Conservation (phyloP, 2,888 invertebrate genomes). For the Nephrotoma guestfalica region DNA sequence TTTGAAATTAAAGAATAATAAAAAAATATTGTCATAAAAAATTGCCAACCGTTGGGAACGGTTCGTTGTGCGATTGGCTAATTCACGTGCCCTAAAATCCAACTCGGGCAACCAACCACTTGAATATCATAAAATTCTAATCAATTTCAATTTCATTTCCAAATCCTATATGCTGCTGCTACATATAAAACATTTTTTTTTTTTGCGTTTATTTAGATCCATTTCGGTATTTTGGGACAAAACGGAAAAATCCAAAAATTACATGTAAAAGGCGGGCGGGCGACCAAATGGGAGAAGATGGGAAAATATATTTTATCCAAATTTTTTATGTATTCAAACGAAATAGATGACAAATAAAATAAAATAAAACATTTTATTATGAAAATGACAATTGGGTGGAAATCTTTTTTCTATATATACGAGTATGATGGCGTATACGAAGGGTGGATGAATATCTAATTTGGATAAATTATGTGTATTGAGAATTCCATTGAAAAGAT, state of each 20-base stretch:
- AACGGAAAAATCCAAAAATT: background rate
- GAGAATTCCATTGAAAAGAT: background rate
- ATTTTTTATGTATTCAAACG: background rate
- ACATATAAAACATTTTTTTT: background rate
- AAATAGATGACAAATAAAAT: background rate
- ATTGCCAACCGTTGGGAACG: background rate
- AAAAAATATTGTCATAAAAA: background rate
- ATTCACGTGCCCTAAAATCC: background rate
- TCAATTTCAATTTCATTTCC: background rate
- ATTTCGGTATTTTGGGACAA: background rate
- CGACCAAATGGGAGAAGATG: background rate
- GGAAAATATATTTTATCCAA: background rate
- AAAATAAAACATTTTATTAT: background rate
- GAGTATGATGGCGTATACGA: background rate
- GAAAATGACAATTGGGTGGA: background rate
- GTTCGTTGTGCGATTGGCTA: background rate
- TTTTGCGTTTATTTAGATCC: background rate
- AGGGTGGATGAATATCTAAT: background rate
- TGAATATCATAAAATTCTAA: background rate
- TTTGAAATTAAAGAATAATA: background rate
- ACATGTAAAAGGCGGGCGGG: background rate
- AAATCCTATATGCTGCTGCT: background rate
- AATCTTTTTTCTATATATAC: background rate
- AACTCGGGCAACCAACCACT: background rate
- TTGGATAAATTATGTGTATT: background rate